Conservation (phyloP, 2,113 vertebrate genomes). For the Potamarius usumacintae region DNA sequence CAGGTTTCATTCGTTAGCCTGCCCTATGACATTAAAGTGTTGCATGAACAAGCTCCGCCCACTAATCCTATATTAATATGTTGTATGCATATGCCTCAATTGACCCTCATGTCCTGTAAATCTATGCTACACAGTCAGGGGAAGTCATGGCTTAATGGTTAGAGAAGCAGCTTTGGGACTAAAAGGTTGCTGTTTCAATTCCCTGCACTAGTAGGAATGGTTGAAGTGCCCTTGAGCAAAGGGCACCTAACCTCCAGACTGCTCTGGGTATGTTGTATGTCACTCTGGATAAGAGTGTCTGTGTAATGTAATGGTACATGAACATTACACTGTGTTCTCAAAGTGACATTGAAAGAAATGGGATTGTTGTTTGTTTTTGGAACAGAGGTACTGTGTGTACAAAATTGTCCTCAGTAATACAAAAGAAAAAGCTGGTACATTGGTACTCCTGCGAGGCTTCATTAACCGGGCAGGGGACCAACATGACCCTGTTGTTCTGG, state of each 20-base stretch:
- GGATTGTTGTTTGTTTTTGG: not conserved
- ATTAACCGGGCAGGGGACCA: not conserved
- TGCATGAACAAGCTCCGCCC: not conserved
- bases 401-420: not conserved
- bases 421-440: not conserved
- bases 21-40: not conserved
- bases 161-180: no score
- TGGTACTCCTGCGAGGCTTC: not conserved
- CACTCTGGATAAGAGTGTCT: no score
- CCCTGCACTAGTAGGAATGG: no score
- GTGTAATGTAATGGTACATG: no score
- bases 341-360: not conserved
- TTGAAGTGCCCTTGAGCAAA: no score
- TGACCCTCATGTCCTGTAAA: not conserved
- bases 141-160: no score
- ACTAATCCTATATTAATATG: not conserved
- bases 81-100: not conserved
- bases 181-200: no score
- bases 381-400: not conserved
- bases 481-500: slow-evolving; percentile 18
- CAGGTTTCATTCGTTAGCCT: not conserved
- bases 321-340: not conserved
- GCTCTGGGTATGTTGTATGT: no score
- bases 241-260: no score
- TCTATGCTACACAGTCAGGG: no score